phyloP scores from a whole-genome alignment of 1,140 invertebrate genomes.

The Ostrea denselamellosa region DNA sequence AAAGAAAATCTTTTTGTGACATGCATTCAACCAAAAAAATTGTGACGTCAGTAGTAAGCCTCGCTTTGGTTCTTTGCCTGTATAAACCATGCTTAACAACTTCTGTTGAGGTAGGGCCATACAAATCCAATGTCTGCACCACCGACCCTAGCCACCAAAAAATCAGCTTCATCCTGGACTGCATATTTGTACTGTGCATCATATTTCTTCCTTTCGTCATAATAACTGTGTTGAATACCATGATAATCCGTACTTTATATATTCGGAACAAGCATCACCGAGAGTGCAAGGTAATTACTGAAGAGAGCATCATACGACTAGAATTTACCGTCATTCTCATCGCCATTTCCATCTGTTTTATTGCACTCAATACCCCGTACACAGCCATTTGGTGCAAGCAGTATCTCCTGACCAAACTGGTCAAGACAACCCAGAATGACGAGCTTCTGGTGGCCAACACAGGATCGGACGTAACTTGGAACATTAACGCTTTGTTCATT shows the following conservation, averaged over 20 bases:
- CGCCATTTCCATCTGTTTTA: constrained; percentile 69
- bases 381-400: constrained; percentile 70
- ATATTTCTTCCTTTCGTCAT: constrained; percentile 67
- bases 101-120: constrained; percentile 46
- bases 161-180: constrained; percentile 66
- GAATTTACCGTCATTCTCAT: constrained; percentile 72
- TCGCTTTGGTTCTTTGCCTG: constrained; percentile 59
- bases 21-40: constrained; percentile 59
- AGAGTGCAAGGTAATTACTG: constrained; percentile 64
- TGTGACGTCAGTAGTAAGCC: constrained; percentile 55
- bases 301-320: constrained; percentile 68
- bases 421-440: not conserved
- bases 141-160: constrained; percentile 48
- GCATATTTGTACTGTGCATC: constrained; percentile 61
- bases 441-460: constrained; percentile 12
- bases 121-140: constrained; percentile 51
- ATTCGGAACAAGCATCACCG: constrained; percentile 54
- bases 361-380: constrained; percentile 70
- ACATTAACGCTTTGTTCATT: constrained; percentile 59
- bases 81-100: constrained; percentile 70
- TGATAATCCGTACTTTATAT: constrained; percentile 60
- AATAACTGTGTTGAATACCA: constrained; percentile 61
- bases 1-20: constrained; percentile 58
- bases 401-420: constrained; percentile 46
- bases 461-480: not conserved